Base-by-base conservation (phyloP, 2,797 vertebrate genomes). In the Craterocephalus amniculus region DNA sequence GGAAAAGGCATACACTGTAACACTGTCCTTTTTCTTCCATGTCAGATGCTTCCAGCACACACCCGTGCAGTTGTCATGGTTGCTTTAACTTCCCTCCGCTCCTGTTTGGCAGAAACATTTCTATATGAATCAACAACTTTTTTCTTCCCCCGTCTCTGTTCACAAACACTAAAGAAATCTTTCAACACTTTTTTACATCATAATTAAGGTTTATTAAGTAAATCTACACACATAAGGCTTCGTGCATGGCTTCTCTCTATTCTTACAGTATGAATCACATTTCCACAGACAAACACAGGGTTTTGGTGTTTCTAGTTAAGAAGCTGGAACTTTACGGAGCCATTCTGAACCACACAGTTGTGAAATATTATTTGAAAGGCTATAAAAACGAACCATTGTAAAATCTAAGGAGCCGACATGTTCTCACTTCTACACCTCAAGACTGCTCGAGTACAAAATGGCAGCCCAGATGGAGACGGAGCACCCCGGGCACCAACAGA, bases 391-490 rank as follows among this genome's bases (percentile, higher is more conserved):
- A 36, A 60, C 16, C 4, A 0, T 10, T 58, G 11, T 57, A 27
- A 74, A 72, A 64, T 12, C 67, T 48, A n/a, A 67, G 26, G 59
- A 72, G 66, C 61, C 3, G 81, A 76, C 79, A 87, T 88, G 66
- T 84, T 88, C 77, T 75, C 48, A 1, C 35, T 62, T 70, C 62
- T 64, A 36, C 63, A 75, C 67, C 55, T 69, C 26, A 59, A 85
- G 66, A 76, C 29, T 67, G 57, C 32, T 67, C 38, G 67, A 72
- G 72, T 36, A 89, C 80, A 91, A 91, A 90, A 89, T 81, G 76
- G 74, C 80, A 76, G 87, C 67, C 34, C 85, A 89, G 83, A 85
- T 83, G 79, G 76, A 87, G 81, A 78, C 56, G 4, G 67, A 81
- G 67, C 67, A 83, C 79, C 80, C 72, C 43, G 0, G 86, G 85